Evolutionary conservation across 2,888 invertebrate genomes (phyloP).

Genomic region (Parnassius mnemosyne): DNA sequence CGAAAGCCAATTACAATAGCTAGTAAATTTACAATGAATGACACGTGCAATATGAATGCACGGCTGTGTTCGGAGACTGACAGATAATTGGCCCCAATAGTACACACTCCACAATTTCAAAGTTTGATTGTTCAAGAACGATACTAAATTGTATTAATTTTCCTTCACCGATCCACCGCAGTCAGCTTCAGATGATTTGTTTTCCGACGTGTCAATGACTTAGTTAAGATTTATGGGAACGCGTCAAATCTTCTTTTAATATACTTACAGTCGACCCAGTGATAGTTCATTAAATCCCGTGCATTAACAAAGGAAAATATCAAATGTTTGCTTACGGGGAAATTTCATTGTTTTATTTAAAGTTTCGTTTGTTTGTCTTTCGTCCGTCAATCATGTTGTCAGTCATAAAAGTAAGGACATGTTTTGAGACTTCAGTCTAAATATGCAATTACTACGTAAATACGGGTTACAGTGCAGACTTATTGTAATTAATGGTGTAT

Average conservation of each 20-base stretch:
- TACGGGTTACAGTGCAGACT: too few species aligned
- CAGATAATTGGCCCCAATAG: conserved; percentile 18
- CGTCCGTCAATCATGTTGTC: conserved; percentile 14
- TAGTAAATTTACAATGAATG: conserved; percentile 14
- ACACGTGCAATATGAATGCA: conserved; percentile 16
- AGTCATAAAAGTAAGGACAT: conserved; percentile 19
- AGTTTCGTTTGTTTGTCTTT: conserved; percentile 1
- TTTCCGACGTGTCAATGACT: neutral
- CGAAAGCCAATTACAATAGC: conserved; percentile 1
- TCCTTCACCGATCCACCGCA: conserved; percentile 12
- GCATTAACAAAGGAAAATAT: conserved; percentile 21
- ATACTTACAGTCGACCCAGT: conserved; percentile 3
- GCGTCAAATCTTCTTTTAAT: neutral
- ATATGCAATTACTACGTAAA: neutral
- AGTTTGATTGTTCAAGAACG: conserved; percentile 20
- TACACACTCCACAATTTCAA: conserved; percentile 12
- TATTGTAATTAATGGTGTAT: too few species aligned
- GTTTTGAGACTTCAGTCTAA: neutral
- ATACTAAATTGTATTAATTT: conserved; percentile 21
- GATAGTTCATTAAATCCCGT: conserved; percentile 14
- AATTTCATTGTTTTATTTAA: conserved; percentile 4
- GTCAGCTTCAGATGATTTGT: neutral
- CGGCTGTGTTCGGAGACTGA: conserved; percentile 1
- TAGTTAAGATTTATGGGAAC: neutral
- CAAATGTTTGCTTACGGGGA: conserved; percentile 15